Conservation (phyloP, 2,888 invertebrate species). For the Brachyptera putata region DNA sequence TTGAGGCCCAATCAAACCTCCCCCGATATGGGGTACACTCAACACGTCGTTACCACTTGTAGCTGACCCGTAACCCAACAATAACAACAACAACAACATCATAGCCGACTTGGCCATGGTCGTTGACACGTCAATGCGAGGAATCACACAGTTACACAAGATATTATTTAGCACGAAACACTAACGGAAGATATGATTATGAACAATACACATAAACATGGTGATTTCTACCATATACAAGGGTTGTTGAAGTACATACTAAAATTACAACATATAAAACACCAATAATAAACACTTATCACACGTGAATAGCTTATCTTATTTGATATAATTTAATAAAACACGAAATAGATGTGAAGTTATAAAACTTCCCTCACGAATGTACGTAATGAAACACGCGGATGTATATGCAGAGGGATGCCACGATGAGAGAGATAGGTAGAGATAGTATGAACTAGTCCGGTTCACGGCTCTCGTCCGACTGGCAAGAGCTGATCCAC, state of each 20-base stretch:
- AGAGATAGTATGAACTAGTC: background rate
- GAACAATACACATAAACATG: background rate
- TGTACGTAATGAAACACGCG: too few species aligned
- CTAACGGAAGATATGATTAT: slow-evolving; percentile 3
- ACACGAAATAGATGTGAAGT: too few species aligned
- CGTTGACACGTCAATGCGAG: background rate
- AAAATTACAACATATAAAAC: too few species aligned
- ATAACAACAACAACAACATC: background rate
- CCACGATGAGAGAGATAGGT: too few species aligned
- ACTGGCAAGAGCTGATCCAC: background rate
- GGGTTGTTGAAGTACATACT: too few species aligned
- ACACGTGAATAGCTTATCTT: too few species aligned
- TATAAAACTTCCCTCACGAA: too few species aligned
- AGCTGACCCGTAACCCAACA: slow-evolving; percentile 13
- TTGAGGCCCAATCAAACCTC: slow-evolving; percentile 10
- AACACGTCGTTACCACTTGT: slow-evolving; percentile 25
- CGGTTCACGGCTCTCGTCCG: background rate
- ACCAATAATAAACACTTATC: too few species aligned
- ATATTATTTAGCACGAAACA: background rate
- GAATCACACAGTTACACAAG: too few species aligned
- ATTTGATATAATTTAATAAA: too few species aligned
- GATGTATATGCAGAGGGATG: too few species aligned
- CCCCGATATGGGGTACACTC: slow-evolving; percentile 2
- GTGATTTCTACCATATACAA: background rate
- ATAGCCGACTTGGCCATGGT: background rate